Base-by-base conservation (phyloP, 2,888 invertebrate genomes). In the Eucera pruinosa region DNA sequence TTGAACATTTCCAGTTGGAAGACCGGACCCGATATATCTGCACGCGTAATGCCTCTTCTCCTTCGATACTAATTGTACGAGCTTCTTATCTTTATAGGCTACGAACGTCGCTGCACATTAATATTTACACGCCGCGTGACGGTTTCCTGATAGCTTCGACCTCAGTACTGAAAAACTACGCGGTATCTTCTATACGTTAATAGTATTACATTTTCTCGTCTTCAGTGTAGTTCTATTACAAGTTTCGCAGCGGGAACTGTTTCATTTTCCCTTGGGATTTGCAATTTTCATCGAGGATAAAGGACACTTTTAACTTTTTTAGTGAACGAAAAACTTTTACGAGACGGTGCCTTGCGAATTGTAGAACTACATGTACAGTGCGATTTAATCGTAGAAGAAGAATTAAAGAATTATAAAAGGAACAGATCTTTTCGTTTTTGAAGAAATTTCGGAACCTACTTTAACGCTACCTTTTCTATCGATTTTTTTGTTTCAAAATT, bases 81-180 rank as follows among this genome's bases (percentile, higher is more conserved):
- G 30, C 15, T 45, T 30, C 20, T 54, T 33, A 48, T 47, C 33
- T 33, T 33, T n/a, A 5, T 48, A 55, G 55, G n/a, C 18, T 27
- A 18, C 33, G 23, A 23, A 9, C 2, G 39, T 54, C 36, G 6
- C 7, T 18, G 2, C 25, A 23, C 39, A 23, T 11, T 15, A 71
- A 71, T 73, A 70, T 60, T 61, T 23, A 54, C 36, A 30, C 25
- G 13, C 2, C n/a, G 6, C n/a, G 1, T 15, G 9, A 15, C 4
- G 20, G 0, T 15, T 20, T 20, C 20, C 15, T 15, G 15, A 30
- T 41, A 41, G 15, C 18, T 25, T 27, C 3, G 13, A 27, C 11
- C 18, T 2, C n/a, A n/a, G n/a, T 18, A 5, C 23, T 18, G 36
- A 5, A 50, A 39, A 25, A 9, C 25, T 11, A n/a, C 25, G 36